A percentile compares a stretch with the other conserved stretches of the same genome.
Conservation (phyloP, 2,113 vertebrate species). For the Alethe castanea region DNA sequence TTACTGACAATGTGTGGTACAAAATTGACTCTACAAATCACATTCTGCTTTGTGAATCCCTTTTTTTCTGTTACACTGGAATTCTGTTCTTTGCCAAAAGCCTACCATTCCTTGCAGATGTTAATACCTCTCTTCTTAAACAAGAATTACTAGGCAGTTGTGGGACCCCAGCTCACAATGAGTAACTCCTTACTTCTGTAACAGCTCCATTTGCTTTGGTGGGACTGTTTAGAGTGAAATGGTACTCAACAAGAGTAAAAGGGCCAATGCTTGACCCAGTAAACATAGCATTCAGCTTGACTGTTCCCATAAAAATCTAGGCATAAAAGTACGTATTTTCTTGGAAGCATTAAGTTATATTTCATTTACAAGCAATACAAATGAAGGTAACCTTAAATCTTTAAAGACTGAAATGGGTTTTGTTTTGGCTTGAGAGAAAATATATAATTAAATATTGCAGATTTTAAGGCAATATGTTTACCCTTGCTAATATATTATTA, state of each 20-base stretch:
- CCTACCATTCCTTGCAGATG: neutral
- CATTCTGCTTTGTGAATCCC: neutral
- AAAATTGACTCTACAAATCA: neutral
- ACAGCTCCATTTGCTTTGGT: neutral
- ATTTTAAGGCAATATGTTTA: neutral
- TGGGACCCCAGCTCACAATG: neutral
- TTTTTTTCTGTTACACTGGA: neutral
- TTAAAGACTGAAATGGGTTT: constrained; percentile 11
- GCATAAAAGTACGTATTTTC: neutral
- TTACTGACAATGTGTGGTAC: neutral
- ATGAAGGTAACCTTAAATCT: neutral
- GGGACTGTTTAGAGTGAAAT: neutral
- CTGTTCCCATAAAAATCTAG: neutral
- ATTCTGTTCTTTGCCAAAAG: neutral
- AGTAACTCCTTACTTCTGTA: neutral
- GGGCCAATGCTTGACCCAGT: neutral
- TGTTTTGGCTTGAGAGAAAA: constrained; percentile 31
- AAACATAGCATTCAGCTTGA: neutral
- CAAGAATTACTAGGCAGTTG: neutral
- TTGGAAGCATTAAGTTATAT: neutral
- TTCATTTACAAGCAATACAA: constrained; percentile 38
- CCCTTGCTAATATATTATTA: constrained; percentile 15
- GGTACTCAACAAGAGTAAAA: neutral
- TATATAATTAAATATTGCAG: constrained; percentile 17
- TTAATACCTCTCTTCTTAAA: neutral